A percentile compares a stretch with the other conserved stretches of the same genome.
Conservation (phyloP, 2,888 invertebrate species). For the Laothoe populi region DNA sequence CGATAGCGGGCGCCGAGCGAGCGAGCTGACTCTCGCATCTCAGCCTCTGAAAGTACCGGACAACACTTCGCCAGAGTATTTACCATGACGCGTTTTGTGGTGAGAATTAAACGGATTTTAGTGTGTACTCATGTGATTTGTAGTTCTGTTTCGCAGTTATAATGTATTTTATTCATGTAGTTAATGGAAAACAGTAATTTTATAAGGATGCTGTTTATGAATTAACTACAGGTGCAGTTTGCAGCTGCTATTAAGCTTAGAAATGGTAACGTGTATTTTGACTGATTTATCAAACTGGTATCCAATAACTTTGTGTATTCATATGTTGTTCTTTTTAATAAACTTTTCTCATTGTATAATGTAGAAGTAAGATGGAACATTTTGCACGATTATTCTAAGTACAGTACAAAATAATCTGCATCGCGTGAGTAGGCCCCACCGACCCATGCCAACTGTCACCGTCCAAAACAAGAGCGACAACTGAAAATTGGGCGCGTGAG, state of each 20-base stretch:
- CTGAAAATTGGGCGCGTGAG: constrained; percentile 77
- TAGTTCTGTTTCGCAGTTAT: constrained; percentile 35
- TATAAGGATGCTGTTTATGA: constrained; percentile 15
- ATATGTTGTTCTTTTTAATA: too few relatives aligned
- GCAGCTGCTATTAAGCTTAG: background rate
- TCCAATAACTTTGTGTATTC: too few relatives aligned
- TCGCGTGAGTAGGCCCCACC: constrained; percentile 54
- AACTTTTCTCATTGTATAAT: too few relatives aligned
- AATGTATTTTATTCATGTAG: constrained; percentile 29
- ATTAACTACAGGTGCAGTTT: background rate
- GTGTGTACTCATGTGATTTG: constrained; percentile 54
- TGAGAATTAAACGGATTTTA: constrained; percentile 57
- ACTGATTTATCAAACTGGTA: background rate
- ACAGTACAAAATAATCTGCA: constrained; percentile 53
- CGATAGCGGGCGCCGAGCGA: constrained; percentile 78
- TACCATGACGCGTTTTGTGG: constrained; percentile 72
- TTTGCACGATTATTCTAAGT: constrained; percentile 34
- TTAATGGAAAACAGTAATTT: constrained; percentile 33
- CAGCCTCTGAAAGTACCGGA: constrained; percentile 72
- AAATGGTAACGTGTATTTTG: background rate
- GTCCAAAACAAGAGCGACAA: constrained; percentile 75
- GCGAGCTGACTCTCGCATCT: constrained; percentile 70
- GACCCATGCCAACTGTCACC: constrained; percentile 79
- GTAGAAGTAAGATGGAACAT: background rate
- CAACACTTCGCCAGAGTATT: constrained; percentile 72